Conservation (phyloP, 1,140 invertebrate species). For the Scaptomyza pallida region DNA sequence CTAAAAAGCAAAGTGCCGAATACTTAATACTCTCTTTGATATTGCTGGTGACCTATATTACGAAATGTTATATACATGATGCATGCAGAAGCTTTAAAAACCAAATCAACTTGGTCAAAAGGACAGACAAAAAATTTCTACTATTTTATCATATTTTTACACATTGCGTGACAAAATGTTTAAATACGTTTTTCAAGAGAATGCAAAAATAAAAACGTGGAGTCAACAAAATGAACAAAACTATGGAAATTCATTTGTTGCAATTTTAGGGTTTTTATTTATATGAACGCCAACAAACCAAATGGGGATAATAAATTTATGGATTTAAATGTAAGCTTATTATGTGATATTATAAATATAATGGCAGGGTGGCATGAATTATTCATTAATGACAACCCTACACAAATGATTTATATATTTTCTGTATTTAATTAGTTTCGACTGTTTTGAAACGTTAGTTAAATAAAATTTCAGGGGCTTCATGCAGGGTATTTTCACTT, state of each 20-base stretch:
- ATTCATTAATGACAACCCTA: background rate
- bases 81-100: background rate
- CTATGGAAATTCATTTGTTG: conserved; percentile 64
- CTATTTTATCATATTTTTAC: too few relatives aligned
- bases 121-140: background rate
- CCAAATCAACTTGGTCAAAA: background rate
- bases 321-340: background rate
- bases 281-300: background rate
- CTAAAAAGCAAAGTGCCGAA: background rate
- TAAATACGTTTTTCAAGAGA: background rate
- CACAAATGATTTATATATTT: background rate
- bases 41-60: too few relatives aligned
- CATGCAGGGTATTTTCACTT: conserved; percentile 18
- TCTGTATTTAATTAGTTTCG: too few relatives aligned
- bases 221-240: conserved; percentile 61
- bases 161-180: conserved; percentile 9
- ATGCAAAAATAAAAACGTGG: conserved; percentile 14
- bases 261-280: background rate
- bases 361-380: background rate
- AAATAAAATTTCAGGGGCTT: too few relatives aligned
- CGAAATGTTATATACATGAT: background rate
- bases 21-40: background rate
- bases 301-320: conserved; percentile 2
- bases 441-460: too few relatives aligned
- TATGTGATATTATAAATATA: background rate